Percentiles rank a stretch among this genome's conserved stretches.
Conservation (phyloP, 2,113 vertebrate species). For the Istiophorus platypterus region DNA sequence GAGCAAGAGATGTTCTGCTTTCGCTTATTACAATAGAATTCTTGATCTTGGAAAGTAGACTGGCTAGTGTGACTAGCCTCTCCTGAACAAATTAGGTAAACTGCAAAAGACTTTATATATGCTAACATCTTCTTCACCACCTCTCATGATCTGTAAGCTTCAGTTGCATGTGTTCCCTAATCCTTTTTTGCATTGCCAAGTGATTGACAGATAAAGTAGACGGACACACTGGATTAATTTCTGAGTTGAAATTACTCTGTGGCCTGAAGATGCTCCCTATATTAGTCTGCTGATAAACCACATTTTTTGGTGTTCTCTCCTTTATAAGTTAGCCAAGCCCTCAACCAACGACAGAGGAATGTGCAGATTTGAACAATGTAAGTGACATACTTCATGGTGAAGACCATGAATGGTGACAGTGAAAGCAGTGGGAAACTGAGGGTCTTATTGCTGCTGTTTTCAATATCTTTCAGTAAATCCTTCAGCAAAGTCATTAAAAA, state of each 20-base stretch:
- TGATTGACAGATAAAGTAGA: constrained; percentile 26
- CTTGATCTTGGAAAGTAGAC: neutral
- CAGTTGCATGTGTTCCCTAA: neutral
- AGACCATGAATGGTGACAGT: constrained; percentile 20
- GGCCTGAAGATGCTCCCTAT: constrained; percentile 19
- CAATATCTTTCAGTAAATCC: neutral
- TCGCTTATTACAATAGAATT: neutral
- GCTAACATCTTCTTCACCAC: neutral
- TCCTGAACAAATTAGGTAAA: neutral
- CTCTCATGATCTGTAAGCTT: neutral
- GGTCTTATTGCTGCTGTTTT: constrained; percentile 6
- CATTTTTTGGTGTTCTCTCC: constrained; percentile 6
- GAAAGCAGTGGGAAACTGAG: constrained; percentile 32
- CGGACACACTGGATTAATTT: constrained; percentile 13
- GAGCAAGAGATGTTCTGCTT: neutral
- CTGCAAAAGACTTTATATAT: neutral
- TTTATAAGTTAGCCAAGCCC: constrained; percentile 9
- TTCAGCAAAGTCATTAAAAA: neutral
- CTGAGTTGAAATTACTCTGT: constrained; percentile 36
- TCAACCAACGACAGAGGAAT: constrained; percentile 28
- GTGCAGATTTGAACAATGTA: constrained; percentile 40
- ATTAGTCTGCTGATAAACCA: constrained; percentile 37
- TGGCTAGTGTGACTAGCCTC: neutral
- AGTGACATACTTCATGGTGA: constrained; percentile 27
- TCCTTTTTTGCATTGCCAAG: neutral